Base-by-base conservation (phyloP, 2,113 vertebrate species). In the Ceratotherium simum region DNA sequence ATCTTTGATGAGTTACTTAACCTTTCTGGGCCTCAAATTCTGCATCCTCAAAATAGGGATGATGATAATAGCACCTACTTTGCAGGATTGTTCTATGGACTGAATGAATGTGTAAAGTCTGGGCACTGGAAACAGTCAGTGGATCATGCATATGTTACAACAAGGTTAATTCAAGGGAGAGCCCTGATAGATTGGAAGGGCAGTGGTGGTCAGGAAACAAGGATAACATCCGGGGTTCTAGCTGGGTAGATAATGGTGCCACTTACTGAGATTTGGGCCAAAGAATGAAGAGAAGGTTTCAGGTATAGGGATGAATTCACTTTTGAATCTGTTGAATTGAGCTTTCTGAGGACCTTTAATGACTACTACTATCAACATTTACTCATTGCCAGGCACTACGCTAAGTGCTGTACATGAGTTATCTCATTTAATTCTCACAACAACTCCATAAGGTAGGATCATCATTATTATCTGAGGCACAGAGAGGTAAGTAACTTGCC, bases 1-100 rank as follows among this genome's bases (percentile, higher is more conserved):
- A 64, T 85, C 58, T 85, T 70, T 23, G 36, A 69, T 54, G 67
- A 86, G 33, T 65, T 90, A 62, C 70, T 73, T 36, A 80, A 36
- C 27, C 58, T 88, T 95, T 75, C 65, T 70, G 29, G 58, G 56
- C 46, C n/a, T 97, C 91, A 76, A 64, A 60, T 85, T 96, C 21
- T 84, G n/a, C 78, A 62, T 93, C 85, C 69, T 25, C 31, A 70
- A 91, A 84, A 81, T 54, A 78, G 36, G 65, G 13, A 12, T 86
- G 21, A 56, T 39, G 56, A 89, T 42, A 76, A 62, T 51, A 58
- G 33, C 3, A 60, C 83, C 42, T 87, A 23, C 29, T 67, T 27
- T 65, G 51, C n/a, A 58, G 54, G 69, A 60, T 8, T 78, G 46
- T 82, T 72, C 17, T 76, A 1, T 76, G 60, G 27, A 70, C 29